phyloP scores from a whole-genome alignment of 1,140 invertebrate genomes.

The Drosophila insularis region DNA sequence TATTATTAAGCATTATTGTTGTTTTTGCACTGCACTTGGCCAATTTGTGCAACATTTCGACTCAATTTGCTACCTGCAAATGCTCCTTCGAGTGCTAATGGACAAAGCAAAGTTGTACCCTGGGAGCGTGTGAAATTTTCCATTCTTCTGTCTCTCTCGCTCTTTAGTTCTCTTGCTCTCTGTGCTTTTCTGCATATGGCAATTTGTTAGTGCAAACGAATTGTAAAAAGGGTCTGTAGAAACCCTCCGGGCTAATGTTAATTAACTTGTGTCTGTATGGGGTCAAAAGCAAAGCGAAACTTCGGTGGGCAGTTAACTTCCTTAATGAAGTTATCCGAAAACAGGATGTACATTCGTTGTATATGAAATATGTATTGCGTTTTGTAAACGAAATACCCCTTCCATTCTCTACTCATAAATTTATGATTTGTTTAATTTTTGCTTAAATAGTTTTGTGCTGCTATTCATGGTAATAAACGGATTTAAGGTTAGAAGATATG shows the following conservation, averaged over 20 bases:
- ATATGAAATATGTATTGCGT: conserved; percentile 6
- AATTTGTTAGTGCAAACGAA: conserved; percentile 37
- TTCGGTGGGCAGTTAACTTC: conserved; percentile 12
- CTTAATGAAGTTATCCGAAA: conserved; percentile 17
- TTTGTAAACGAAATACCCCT: background rate
- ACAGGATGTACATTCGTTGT: conserved; percentile 3
- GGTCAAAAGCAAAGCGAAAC: background rate
- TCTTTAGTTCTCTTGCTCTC: background rate
- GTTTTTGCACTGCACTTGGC: conserved; percentile 28
- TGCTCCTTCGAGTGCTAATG: conserved; percentile 45
- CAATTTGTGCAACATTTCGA: conserved; percentile 26
- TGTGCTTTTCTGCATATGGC: conserved; percentile 20
- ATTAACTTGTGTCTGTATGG: conserved; percentile 44
- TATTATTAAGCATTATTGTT: conserved; percentile 49
- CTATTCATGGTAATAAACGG: too few species aligned
- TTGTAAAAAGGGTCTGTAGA: conserved; percentile 39
- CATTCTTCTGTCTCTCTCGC: conserved; percentile 14
- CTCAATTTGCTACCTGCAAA: conserved; percentile 18
- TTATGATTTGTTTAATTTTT: background rate
- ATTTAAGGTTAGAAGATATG: too few species aligned
- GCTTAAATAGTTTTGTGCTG: too few species aligned
- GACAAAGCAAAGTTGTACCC: conserved; percentile 32
- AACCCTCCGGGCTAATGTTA: conserved; percentile 46
- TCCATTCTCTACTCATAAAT: background rate
- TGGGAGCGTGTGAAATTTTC: conserved; percentile 54